These are phyloP conservation scores for Keiferia lycopersicella DNA, from an alignment of 2,888 invertebrate species.

Conservation along the genomic window DNA sequence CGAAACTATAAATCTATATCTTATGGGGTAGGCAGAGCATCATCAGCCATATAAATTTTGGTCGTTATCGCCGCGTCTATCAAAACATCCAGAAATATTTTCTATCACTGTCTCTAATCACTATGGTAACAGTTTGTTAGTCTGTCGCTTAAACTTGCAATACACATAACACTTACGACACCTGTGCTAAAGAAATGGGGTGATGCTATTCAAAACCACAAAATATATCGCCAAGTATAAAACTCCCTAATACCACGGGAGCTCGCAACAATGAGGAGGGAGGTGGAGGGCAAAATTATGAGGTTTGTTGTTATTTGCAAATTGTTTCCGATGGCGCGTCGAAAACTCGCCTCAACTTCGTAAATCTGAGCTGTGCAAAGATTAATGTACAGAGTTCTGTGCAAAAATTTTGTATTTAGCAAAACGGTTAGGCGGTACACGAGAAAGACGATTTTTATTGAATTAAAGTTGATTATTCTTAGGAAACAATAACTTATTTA, in stretches of 20 bases:
- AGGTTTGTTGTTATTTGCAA: conserved; percentile 70
- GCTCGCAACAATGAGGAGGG: conserved; percentile 49
- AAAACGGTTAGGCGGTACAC: neutral
- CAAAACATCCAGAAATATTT: too few relatives aligned
- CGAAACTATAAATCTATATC: too few relatives aligned
- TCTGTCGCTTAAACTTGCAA: too few relatives aligned
- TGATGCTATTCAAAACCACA: too few relatives aligned
- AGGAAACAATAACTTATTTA: too few relatives aligned
- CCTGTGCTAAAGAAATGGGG: too few relatives aligned
- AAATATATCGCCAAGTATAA: neutral
- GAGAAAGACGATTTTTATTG: neutral
- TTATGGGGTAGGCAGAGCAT: too few relatives aligned
- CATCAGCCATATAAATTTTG: too few relatives aligned
- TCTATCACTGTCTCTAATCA: too few relatives aligned
- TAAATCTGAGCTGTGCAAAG: conserved; percentile 68
- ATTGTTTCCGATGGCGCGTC: conserved; percentile 69
- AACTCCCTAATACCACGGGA: neutral
- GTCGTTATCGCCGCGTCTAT: too few relatives aligned
- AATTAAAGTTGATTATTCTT: neutral
- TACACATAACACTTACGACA: too few relatives aligned
- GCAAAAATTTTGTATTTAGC: neutral
- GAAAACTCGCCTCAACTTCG: conserved; percentile 59
- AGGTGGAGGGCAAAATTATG: conserved; percentile 66
- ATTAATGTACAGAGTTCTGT: conserved; percentile 67
- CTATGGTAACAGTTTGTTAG: too few relatives aligned